Conservation (phyloP, 30 jellyfish, hydroid and myxozoan genomes). For the Aurelia aurita region DNA sequence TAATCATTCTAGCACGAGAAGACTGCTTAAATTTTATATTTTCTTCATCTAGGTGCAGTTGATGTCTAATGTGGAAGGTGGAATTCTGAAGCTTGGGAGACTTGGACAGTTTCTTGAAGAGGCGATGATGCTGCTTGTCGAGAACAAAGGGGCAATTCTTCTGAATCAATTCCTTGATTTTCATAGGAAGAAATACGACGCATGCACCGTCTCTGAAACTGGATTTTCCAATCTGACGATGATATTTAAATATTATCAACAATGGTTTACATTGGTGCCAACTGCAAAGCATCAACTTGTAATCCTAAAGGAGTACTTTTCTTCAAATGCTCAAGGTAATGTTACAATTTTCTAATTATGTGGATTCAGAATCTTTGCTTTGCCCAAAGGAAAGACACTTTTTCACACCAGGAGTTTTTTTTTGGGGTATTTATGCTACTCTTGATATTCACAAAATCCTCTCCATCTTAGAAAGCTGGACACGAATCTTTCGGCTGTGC, state of each 20-base stretch:
- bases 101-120: not conserved
- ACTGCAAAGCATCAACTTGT: not conserved
- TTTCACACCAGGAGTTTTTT: too few relatives aligned
- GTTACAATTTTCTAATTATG: too few relatives aligned
- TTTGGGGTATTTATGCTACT: too few relatives aligned
- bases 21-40: too few relatives aligned
- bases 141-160: slow-evolving; percentile 23
- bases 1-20: too few relatives aligned
- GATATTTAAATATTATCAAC: not conserved
- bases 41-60: too few relatives aligned
- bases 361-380: too few relatives aligned
- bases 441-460: too few relatives aligned
- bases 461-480: too few relatives aligned
- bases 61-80: not conserved
- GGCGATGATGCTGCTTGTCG: not conserved
- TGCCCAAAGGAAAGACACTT: too few relatives aligned
- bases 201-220: not conserved
- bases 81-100: not conserved
- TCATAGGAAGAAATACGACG: not conserved
- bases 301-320: slow-evolving; percentile 8
- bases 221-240: not conserved
- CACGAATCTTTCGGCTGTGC: too few relatives aligned
- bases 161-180: slow-evolving; percentile 1
- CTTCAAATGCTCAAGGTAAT: too few relatives aligned
- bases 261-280: not conserved